Evolutionary conservation across 2,888 invertebrate genomes (phyloP).

Genomic region (Pharmacophagus antenor): DNA sequence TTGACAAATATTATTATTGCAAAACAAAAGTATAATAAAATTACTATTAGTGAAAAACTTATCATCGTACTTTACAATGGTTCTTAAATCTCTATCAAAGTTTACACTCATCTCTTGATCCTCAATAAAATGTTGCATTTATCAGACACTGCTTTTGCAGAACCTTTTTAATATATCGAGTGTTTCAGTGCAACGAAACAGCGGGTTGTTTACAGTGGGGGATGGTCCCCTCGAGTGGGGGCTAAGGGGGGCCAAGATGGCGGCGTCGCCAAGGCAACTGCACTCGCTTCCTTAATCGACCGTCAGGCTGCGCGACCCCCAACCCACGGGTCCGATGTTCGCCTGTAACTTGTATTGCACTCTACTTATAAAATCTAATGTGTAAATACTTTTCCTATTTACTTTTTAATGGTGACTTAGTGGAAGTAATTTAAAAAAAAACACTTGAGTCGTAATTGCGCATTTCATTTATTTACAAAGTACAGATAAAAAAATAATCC

Average conservation of each 20-base stretch:
- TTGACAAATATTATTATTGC: too few species aligned
- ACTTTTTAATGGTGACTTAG: neutral
- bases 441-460: too few species aligned
- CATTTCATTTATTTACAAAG: neutral
- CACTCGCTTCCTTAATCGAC: conserved; percentile 81
- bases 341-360: conserved; percentile 73
- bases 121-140: conserved; percentile 59
- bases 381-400: conserved; percentile 2
- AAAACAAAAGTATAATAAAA: neutral
- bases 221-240: conserved; percentile 42
- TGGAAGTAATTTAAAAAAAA: neutral
- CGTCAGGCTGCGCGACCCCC: conserved; percentile 58
- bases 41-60: neutral
- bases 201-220: conserved; percentile 74
- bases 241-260: conserved; percentile 71
- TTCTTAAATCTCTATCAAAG: conserved; percentile 20
- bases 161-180: conserved; percentile 78
- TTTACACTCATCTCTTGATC: conserved; percentile 38
- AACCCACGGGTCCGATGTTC: conserved; percentile 55
- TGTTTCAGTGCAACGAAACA: conserved; percentile 79
- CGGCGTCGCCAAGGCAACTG: conserved; percentile 78
- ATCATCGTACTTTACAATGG: conserved; percentile 19
- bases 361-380: conserved; percentile 57
- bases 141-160: conserved; percentile 58
- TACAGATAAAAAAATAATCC: neutral